Evolutionary conservation across 2,113 vertebrate genomes (phyloP), one percentile per base, ranked within the genome.

Genomic region (Oreotrochilus melanogaster): DNA sequence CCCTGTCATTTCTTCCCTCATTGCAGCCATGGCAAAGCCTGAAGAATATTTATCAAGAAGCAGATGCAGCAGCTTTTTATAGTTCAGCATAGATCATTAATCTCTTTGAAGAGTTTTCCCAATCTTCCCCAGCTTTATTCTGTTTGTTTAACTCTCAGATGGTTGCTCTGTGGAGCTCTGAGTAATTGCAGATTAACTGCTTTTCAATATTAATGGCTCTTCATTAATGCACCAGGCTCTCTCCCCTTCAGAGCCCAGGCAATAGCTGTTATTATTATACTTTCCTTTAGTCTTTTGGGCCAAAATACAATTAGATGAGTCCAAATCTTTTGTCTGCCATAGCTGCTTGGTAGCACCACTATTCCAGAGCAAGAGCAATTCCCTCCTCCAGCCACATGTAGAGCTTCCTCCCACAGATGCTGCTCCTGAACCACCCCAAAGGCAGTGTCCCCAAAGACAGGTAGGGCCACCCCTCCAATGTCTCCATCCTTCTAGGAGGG

Each of bases 151-250:
- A 66, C 78, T 94, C 67, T 83, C 51, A 2, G 47, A n/a, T 39
- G 82, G 84, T 78, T 1, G 0, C 60, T 71, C 75, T 2, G 1
- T 43, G 71, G 74, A 81, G 78, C 54, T 50, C 43, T 12, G 27
- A 30, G 33, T 88, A 90, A 95, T 88, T 88, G 39, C 47, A 86
- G 74, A 94, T 96, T 90, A 96, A 92, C 43, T 67, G 90, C 64
- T 93, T 78, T 93, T 89, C 87, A 88, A 47, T 92, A 93, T 95
- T 88, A 95, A 92, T 89, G 50, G 60, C 28, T 92, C 85, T 93
- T 84, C 57, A 70, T 88, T 89, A 89, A 70, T 9, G 25, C 6
- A 1, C 73, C 4, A 3, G 37, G 47, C 51, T 78, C 39, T 85
- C 35, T 78, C 30, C 16, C 31, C 39, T 57, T 35, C 78, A 45